Percentiles rank a stretch among this genome's conserved stretches.
These are phyloP conservation scores for Aphrocallistes beatrix DNA, from an alignment of 37 sponge, comb jelly and placozoan species.

Conservation along the genomic window DNA sequence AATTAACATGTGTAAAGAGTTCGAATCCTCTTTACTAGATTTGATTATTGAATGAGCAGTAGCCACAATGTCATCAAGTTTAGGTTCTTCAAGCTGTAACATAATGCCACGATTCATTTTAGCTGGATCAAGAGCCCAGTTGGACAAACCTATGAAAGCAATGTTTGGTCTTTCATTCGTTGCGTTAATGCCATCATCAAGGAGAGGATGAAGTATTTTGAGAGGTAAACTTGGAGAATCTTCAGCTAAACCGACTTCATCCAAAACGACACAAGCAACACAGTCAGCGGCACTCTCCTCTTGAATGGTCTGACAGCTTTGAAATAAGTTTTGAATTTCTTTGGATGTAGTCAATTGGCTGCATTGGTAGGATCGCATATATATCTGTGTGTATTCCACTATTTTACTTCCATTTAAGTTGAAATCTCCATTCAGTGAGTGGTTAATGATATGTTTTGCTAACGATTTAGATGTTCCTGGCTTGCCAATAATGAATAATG, in stretches of 20 bases:
- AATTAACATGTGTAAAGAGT: not conserved
- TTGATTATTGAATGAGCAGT: not conserved
- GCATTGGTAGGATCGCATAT: conserved; percentile 31
- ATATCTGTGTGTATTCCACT: not conserved
- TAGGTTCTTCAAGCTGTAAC: not conserved
- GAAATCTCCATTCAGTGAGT: conserved; percentile 19
- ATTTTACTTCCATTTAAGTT: conserved; percentile 49
- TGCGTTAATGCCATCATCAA: conserved; percentile 18
- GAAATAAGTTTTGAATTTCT: not conserved
- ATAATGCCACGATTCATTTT: conserved; percentile 41
- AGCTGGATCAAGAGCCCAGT: conserved; percentile 43
- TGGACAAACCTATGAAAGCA: conserved; percentile 30
- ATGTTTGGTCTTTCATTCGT: not conserved
- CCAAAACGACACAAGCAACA: conserved; percentile 27
- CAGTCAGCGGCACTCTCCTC: not conserved
- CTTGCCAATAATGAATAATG: conserved; percentile 38
- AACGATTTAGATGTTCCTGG: conserved; percentile 41
- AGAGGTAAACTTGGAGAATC: conserved; percentile 33
- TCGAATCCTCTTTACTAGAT: not conserved
- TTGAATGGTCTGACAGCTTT: conserved; percentile 17
- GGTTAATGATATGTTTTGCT: not conserved
- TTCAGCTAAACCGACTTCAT: conserved; percentile 37
- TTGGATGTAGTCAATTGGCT: conserved; percentile 13
- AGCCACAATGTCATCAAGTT: not conserved
- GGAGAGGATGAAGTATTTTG: conserved; percentile 33